Evolutionary conservation across 2,113 vertebrate species (phyloP), one percentile per base, ranked within the genome.

Genomic region (Centropus unirufus): DNA sequence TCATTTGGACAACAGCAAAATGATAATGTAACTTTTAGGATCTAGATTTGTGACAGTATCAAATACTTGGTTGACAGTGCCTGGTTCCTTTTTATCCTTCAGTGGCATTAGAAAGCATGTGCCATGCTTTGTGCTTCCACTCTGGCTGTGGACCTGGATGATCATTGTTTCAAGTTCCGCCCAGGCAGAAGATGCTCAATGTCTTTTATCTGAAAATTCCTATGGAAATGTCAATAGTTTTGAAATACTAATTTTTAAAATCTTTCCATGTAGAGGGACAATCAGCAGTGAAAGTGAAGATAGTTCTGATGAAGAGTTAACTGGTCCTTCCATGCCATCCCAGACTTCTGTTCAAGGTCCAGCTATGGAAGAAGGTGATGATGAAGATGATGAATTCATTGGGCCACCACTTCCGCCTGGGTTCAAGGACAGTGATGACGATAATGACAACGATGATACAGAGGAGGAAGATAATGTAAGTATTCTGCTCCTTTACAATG

Each of bases 401-500:
- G 98, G 98, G 14, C 98, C 98, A 18, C 98, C 99, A 22, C 98
- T 98, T 83, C 98, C 98, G 27, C 98, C 98, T 44, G 98, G 98
- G 11, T 98, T 96, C 91, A 98, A 97, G 79, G 97, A 97, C 42
- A 98, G 93, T 55, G 97, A 83, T n/a, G 97, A 97, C 0, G 98
- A 98, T 17, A 97, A 97, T 6, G 96, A 98, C 2, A 95, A 97
- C 5, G 97, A 98, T 4, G 96, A 92, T 51, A 73, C 83, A 24
- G 96, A 96, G 61, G 98, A 97, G 51, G 97, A 98, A 7, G 98
- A 99, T 84, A 98, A 98, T 52, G 99, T 99, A 98, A 97, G 99
- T 98, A 46, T 87, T 82, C 89, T 49, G 4, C 69, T 67, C 19
- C 17, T 66, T 23, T 61, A 49, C n/a, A 34, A 20, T 57, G 6